Evolutionary conservation across 2,888 invertebrate genomes (phyloP).

Genomic region (Cephus nigrinus): DNA sequence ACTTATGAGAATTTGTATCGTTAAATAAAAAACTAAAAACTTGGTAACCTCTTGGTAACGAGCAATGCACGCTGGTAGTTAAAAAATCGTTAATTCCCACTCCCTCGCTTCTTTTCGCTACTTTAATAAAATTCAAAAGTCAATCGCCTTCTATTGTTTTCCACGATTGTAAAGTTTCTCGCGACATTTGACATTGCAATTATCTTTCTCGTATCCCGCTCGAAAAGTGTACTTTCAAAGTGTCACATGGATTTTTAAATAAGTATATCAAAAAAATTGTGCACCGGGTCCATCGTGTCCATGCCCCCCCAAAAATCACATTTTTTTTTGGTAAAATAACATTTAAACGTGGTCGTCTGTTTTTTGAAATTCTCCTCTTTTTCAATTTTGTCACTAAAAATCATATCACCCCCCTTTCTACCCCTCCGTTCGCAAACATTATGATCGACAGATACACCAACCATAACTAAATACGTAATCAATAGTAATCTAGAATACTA

Average conservation of each 20-base stretch:
- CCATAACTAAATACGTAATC: conserved; percentile 10
- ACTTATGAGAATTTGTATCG: not conserved
- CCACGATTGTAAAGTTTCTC: not conserved
- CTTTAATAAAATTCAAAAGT: not conserved
- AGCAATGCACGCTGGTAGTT: not conserved
- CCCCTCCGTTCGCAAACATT: not conserved
- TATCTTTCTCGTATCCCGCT: not conserved
- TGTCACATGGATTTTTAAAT: not conserved
- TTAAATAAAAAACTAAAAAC: not conserved
- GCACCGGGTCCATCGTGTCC: not conserved
- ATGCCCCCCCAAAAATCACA: not conserved
- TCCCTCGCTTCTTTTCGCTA: not conserved
- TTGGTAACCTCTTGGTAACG: not conserved
- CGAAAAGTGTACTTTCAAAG: not conserved
- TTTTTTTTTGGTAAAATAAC: not conserved
- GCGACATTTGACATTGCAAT: not conserved
- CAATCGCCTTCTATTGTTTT: not conserved
- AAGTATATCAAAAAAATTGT: not conserved
- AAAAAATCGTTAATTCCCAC: not conserved
- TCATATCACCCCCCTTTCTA: not conserved
- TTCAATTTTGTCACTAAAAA: not conserved
- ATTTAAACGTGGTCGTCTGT: not conserved
- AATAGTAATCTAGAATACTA: conserved; percentile 9
- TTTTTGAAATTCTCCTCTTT: not conserved
- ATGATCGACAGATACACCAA: not conserved